Base-by-base conservation (phyloP, 2,113 vertebrate genomes). In the Melospiza georgiana region DNA sequence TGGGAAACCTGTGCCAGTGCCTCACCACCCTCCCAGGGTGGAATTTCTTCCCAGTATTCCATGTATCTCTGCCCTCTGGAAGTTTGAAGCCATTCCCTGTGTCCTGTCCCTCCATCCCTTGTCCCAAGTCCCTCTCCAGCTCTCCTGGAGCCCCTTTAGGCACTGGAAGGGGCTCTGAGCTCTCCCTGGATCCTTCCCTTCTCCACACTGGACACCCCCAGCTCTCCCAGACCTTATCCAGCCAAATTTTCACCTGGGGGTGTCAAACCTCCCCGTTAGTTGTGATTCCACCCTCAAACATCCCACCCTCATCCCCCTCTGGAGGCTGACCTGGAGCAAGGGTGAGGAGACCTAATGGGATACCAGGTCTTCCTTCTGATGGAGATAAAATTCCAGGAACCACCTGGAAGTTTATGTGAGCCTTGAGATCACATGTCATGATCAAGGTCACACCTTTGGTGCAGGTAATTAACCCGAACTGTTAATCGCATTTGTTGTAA, bases 161-260 rank as follows among this genome's bases (percentile, higher is more conserved):
- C 30, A 5, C 41, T 31, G 30, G 41, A 89, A 62, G 30, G 14
- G 7, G 30, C 48, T 41, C 55, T 22, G 0, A 83, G 30, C 0
- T 76, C 11, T 48, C 55, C 25, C 41, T 48, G 25, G 24, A 35
- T 0, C 0, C 9, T 41, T 10, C 10, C 1, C 27, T 33, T 11
- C 23, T 46, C 54, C 61, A n/a, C 0, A 0, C 5, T 30, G 46
- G 20, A 54, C 33, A 39, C 0, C 0, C 9, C 28, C 78, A 75
- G 5, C 27, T 39, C 28, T 46, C 24, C 30, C 78, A 41, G 16
- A 12, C 14, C 35, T 12, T 3, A 27, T 68, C 9, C 72, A 85
- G 71, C 7, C 41, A 13, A 49, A 3, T 63, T 74, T 74, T 62
- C 55, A 18, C 39, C 52, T 39, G 6, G 22, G 2, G 1, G 2